Base-by-base conservation (phyloP, 1,140 invertebrate species). In the Planococcus citri region DNA sequence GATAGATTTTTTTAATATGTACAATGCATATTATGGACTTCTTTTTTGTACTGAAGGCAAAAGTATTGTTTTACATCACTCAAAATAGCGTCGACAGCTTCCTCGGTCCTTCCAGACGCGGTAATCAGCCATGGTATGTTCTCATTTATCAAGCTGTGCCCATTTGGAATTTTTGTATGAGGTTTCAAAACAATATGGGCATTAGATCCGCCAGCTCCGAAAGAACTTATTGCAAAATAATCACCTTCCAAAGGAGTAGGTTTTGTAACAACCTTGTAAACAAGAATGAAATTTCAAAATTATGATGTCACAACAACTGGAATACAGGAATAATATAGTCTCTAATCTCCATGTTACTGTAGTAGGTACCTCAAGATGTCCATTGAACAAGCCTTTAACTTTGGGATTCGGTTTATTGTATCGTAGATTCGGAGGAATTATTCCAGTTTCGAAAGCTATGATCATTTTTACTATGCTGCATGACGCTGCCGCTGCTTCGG, bases 301-400 rank as follows among this genome's bases (percentile, higher is more conserved):
- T n/a, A n/a, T n/a, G n/a, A n/a, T n/a, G n/a, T n/a, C n/a, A n/a
- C n/a, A n/a, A n/a, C n/a, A n/a, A n/a, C n/a, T n/a, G n/a, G n/a
- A n/a, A n/a, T n/a, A n/a, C n/a, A n/a, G n/a, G n/a, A n/a, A n/a
- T n/a, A n/a, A n/a, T n/a, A n/a, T n/a, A n/a, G n/a, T n/a, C n/a
- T n/a, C n/a, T n/a, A n/a, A n/a, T n/a, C 17, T 51, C 17, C 10
- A 20, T 3, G 2, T 51, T 6, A 41, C 17, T 33, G 4, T 8
- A 58, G n/a, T 12, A 64, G 60, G 61, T 76, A 85, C 83, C 81
- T 92, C 86, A 0, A 98, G 82, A 27, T 87, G 80, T 0, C 95
- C 95, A 76, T 96, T 91, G 33, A 77, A 77, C 9, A 98, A 79
- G 1, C 88, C 92, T 4, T 91, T 87, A 1, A 71, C 21, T 58